phyloP scores from a whole-genome alignment of 2,888 invertebrate species.

The Laothoe populi region DNA sequence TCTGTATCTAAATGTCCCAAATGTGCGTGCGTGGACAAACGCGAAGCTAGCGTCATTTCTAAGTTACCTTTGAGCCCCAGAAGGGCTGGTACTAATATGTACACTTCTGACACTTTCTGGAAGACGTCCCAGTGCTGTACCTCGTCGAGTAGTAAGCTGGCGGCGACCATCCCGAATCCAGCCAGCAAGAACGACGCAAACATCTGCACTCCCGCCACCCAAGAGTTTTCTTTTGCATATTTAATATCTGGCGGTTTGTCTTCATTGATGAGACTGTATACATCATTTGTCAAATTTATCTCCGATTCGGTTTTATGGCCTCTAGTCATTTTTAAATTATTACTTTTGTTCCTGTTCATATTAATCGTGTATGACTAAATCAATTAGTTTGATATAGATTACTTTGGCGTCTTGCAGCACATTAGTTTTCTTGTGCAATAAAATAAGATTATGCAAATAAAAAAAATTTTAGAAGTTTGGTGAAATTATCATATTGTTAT shows the following conservation, averaged over 20 bases:
- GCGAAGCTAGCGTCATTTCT: conserved; percentile 97
- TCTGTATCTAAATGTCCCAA: conserved; percentile 91
- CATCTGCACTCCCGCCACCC: conserved; percentile 91
- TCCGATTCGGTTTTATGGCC: conserved; percentile 53
- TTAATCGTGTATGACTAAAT: conserved; percentile 38
- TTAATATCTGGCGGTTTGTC: conserved; percentile 73
- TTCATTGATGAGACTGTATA: conserved; percentile 65
- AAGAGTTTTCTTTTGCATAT: conserved; percentile 83
- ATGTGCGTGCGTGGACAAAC: conserved; percentile 96
- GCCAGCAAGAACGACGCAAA: conserved; percentile 93
- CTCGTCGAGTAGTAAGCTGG: conserved; percentile 92
- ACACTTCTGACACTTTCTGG: conserved; percentile 92
- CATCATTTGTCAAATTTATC: conserved; percentile 53
- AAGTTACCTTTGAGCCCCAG: conserved; percentile 96
- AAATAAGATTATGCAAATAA: not conserved
- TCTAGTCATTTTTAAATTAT: conserved; percentile 65
- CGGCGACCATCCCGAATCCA: conserved; percentile 96
- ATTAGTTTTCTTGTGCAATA: not conserved
- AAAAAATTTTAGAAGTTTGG: not conserved
- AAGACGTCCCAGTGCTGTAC: conserved; percentile 96
- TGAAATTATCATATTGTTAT: not conserved
- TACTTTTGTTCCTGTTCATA: conserved; percentile 80
- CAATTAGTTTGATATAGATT: conserved; percentile 9
- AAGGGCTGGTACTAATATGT: conserved; percentile 95
- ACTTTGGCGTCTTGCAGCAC: conserved; percentile 31